Percentiles rank a stretch among this genome's conserved stretches.
Evolutionary conservation across 2,113 vertebrate species (phyloP).

Genomic region (rabbit (Oryctolagus cuniculus)): mOryCun1.1 NC_091435.1:135381001-135381500

Average conservation of each 20-base stretch:
- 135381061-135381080: neutral
- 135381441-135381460: constrained; percentile 77
- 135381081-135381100: neutral
- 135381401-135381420: constrained; percentile 5
- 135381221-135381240: neutral
- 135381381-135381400: neutral
- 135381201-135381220: neutral
- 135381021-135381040: neutral
- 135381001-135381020: accelerated
- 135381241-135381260: constrained; percentile 36
- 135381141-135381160: neutral
- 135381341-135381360: constrained; percentile 16
- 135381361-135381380: too few relatives aligned
- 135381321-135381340: neutral
- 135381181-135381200: neutral
- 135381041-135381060: neutral
- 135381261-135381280: neutral
- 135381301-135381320: neutral
- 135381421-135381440: constrained; percentile 42
- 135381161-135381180: constrained; percentile 40
- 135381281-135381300: neutral
- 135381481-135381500: constrained; percentile 79
- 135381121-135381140: neutral
- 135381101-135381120: neutral
- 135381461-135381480: constrained; percentile 82